These are phyloP conservation scores for Unio pictorum DNA, from an alignment of 2,888 invertebrate species.

Conservation along the genomic window DNA sequence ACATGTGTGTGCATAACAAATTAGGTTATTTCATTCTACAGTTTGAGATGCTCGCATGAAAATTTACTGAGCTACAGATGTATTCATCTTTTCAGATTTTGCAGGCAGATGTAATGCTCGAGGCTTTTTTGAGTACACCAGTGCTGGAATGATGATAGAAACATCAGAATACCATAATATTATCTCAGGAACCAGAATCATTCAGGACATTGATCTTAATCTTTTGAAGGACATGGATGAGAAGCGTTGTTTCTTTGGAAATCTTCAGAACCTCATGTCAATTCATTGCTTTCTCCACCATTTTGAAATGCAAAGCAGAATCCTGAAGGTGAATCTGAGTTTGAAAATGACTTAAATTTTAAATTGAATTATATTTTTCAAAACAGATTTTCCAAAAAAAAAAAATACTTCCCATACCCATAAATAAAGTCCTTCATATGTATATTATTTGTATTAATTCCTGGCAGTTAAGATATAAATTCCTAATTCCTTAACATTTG, in stretches of 20 bases:
- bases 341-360: too few species aligned
- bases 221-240: slow-evolving; percentile 44
- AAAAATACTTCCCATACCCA: too few species aligned
- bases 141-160: slow-evolving; percentile 46
- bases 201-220: slow-evolving; percentile 53
- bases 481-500: too few species aligned
- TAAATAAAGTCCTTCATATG: too few species aligned
- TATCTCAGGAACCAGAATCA: slow-evolving; percentile 27
- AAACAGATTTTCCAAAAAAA: too few species aligned
- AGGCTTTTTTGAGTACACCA: slow-evolving; percentile 51
- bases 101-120: slow-evolving; percentile 48
- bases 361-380: too few species aligned
- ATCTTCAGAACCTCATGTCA: slow-evolving; percentile 65
- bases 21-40: too few species aligned
- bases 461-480: too few species aligned
- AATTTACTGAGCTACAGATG: too few species aligned
- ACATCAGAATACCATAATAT: slow-evolving; percentile 43
- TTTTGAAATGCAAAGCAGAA: slow-evolving; percentile 3
- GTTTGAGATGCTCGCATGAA: too few species aligned
- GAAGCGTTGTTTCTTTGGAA: slow-evolving; percentile 64
- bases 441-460: too few species aligned
- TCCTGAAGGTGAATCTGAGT: slow-evolving; percentile 5
- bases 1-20: too few species aligned
- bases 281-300: slow-evolving; percentile 50
- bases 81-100: slow-evolving; percentile 32